phyloP scores from a whole-genome alignment of 2,113 vertebrate species.

The Romanogobio albipinnatus region DNA sequence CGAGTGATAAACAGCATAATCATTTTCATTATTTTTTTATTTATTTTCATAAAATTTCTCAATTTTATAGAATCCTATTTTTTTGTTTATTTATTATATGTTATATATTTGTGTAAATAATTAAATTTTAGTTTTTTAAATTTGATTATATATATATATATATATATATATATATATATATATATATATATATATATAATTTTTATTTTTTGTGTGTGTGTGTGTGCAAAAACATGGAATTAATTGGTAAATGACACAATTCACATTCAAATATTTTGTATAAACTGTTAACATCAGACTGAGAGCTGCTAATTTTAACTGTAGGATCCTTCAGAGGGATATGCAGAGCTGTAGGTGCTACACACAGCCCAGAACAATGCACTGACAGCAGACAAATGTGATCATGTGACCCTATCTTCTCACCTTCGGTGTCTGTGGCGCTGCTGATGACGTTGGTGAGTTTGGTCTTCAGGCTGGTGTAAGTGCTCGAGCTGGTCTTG shows the following conservation, averaged over 20 bases:
- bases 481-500: slow-evolving; percentile 74
- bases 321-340: not conserved
- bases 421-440: slow-evolving; percentile 95
- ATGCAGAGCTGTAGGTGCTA: not conserved
- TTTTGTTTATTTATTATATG: too few species aligned
- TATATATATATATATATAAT: too few species aligned
- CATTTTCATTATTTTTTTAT: too few species aligned
- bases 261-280: not conserved
- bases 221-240: too few species aligned
- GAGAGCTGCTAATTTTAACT: not conserved
- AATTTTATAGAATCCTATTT: not conserved
- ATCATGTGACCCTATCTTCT: slow-evolving; percentile 43
- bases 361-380: not conserved
- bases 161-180: too few species aligned
- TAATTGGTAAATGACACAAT: too few species aligned
- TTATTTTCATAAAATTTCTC: not conserved
- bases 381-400: not conserved
- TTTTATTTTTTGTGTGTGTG: too few species aligned
- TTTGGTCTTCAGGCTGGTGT: slow-evolving; percentile 92
- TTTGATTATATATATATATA: too few species aligned
- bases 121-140: too few species aligned
- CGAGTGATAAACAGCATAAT: too few species aligned
- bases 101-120: not conserved
- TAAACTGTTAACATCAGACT: not conserved
- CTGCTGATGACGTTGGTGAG: slow-evolving; percentile 94